Base-by-base conservation (phyloP, 2,797 vertebrate genomes). In the Tauraco hartlaubi region DNA sequence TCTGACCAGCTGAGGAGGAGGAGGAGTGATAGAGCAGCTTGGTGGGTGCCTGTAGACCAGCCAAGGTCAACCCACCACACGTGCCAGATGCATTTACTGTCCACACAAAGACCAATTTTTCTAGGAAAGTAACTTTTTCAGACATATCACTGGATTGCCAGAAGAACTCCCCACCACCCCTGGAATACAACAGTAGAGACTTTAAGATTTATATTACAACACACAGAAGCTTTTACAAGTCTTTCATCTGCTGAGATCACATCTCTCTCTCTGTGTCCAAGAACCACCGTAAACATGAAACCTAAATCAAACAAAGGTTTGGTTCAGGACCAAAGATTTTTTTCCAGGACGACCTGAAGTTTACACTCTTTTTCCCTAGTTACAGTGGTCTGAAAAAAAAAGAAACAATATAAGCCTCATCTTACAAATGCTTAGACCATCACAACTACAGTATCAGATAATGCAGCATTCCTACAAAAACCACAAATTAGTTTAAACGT, bases 401-500 rank as follows among this genome's bases (percentile, higher is more conserved):
- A 86, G 33, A 76, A 84, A 61, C 18, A 85, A 71, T 21, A 28
- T 15, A 89, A 37, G 9, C 13, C 33, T 91, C 29, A 77, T 76
- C 41, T 92, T 61, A 82, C 7, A 91, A 89, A 94, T 13, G 37
- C 55, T 85, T 52, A 63, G 28, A 49, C 28, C 51, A 49, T 56
- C 51, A 73, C 43, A 85, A 87, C 74, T 62, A 54, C 68, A 90
- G 71, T 51, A 66, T 2, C 49, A 90, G 37, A 77, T n/a, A 68
- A 61, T 39, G 44, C 85, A 85, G 25, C 29, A 35, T 43, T 85
- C 33, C 54, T 29, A 59, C 9, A 85, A 62, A 94, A 85, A 85
- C 91, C 28, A 51, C 31, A 91, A 92, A 91, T 85, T 69, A 85
- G 89, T 69, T 94, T 79, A 73, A 84, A 87, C 73, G 59, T 64